These are phyloP conservation scores for Synergus gifuensis DNA, from an alignment of 2,888 invertebrate species.

Conservation along the genomic window DNA sequence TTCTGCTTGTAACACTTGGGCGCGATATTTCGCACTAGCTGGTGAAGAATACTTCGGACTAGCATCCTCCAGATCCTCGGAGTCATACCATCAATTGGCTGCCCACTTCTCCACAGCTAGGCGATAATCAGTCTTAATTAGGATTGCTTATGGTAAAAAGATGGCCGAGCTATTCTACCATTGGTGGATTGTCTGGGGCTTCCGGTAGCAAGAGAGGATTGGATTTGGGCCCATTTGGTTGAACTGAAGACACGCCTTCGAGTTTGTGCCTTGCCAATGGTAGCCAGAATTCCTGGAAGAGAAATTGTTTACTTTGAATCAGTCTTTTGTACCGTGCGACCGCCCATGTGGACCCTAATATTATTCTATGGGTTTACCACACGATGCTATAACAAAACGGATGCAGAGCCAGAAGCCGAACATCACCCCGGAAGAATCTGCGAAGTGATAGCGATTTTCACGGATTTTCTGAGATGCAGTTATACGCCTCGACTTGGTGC, in stretches of 20 bases:
- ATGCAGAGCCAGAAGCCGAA: constrained; percentile 22
- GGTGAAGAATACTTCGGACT: constrained; percentile 64
- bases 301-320: constrained; percentile 19
- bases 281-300: neutral
- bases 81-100: constrained; percentile 47
- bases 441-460: neutral
- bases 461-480: constrained; percentile 16
- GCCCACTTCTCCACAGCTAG: constrained; percentile 50
- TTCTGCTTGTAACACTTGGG: constrained; percentile 76
- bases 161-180: constrained; percentile 48
- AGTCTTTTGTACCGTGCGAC: constrained; percentile 4
- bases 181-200: constrained; percentile 11
- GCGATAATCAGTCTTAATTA: constrained; percentile 67
- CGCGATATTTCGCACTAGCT: constrained; percentile 78
- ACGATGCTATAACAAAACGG: neutral
- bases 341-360: neutral
- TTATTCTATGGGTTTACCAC: neutral
- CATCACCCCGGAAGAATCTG: neutral
- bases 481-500: neutral
- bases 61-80: constrained; percentile 54
- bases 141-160: constrained; percentile 51
- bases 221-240: constrained; percentile 47
- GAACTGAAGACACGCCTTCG: constrained; percentile 39
- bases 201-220: constrained; percentile 44
- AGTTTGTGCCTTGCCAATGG: constrained; percentile 19